Conservation (phyloP, 2,888 invertebrate species). For the Crossocerus cetratus region DNA sequence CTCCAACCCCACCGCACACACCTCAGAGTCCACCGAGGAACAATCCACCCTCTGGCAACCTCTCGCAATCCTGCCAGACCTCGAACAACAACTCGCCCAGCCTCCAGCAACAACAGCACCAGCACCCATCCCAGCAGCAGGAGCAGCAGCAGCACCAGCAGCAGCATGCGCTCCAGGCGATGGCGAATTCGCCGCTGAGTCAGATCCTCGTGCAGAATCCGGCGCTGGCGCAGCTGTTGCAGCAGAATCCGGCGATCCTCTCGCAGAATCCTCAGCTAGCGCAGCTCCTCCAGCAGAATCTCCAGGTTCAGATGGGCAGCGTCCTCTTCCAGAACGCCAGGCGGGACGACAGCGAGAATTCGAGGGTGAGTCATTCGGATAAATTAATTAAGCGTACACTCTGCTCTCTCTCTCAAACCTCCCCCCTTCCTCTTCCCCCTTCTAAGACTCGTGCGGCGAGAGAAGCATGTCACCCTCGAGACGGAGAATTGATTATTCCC, state of each 20-base stretch:
- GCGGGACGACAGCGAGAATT: slow-evolving; percentile 70
- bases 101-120: slow-evolving; percentile 45
- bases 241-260: slow-evolving; percentile 73
- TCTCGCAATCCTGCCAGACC: slow-evolving; percentile 69
- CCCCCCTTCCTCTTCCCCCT: neutral
- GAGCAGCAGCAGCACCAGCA: slow-evolving; percentile 40
- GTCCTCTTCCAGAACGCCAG: slow-evolving; percentile 68
- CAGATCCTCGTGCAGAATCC: slow-evolving; percentile 74
- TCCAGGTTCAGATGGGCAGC: slow-evolving; percentile 74
- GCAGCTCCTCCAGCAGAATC: slow-evolving; percentile 74
- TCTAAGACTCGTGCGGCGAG: slow-evolving; percentile 13
- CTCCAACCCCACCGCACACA: slow-evolving; percentile 75
- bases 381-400: slow-evolving; percentile 46
- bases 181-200: slow-evolving; percentile 69
- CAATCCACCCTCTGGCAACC: slow-evolving; percentile 59
- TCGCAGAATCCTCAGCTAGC: slow-evolving; percentile 73
- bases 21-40: slow-evolving; percentile 74
- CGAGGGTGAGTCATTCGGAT: slow-evolving; percentile 67
- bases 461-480: neutral
- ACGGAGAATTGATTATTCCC: neutral
- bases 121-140: slow-evolving; percentile 29
- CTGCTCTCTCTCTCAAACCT: slow-evolving; percentile 22
- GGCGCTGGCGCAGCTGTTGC: slow-evolving; percentile 72
- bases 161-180: slow-evolving; percentile 53
- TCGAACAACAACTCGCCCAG: slow-evolving; percentile 62